Evolutionary conservation across 2,797 vertebrate species (phyloP).

Genomic region (Margarornis squamiger): DNA sequence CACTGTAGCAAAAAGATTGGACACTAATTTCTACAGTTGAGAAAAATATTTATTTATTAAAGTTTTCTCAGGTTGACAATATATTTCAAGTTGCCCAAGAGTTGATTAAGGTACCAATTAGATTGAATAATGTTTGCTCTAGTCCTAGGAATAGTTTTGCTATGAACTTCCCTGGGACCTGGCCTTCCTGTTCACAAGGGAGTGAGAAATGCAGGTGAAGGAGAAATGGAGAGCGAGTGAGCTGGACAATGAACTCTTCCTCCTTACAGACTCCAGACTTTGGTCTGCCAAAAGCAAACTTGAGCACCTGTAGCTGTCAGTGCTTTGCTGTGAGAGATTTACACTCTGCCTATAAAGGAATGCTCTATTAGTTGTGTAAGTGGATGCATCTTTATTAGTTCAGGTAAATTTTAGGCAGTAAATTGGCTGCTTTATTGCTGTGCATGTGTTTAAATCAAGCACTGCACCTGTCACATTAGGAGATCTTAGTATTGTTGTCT

Average conservation of each 20-base stretch:
- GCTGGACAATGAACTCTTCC: neutral
- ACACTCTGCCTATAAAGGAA: neutral
- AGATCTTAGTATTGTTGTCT: neutral
- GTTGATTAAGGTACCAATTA: neutral
- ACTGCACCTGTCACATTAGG: neutral
- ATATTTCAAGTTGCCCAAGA: neutral
- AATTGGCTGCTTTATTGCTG: neutral
- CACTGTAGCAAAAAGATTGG: neutral
- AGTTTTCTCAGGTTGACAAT: neutral
- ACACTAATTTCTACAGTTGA: neutral
- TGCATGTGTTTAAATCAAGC: neutral
- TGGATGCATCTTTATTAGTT: neutral
- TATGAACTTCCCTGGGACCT: neutral
- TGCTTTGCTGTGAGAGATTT: neutral
- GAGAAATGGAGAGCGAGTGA: neutral
- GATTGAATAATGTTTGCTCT: neutral
- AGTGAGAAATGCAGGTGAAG: neutral
- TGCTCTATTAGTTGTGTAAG: neutral
- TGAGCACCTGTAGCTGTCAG: neutral
- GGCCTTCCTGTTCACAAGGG: neutral
- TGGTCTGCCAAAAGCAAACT: neutral
- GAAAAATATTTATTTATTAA: neutral
- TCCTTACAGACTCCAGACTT: neutral
- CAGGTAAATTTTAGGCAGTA: neutral
- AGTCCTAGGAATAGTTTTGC: neutral